phyloP scores from a whole-genome alignment of 2,888 invertebrate genomes.

The Cotesia congregata region DNA sequence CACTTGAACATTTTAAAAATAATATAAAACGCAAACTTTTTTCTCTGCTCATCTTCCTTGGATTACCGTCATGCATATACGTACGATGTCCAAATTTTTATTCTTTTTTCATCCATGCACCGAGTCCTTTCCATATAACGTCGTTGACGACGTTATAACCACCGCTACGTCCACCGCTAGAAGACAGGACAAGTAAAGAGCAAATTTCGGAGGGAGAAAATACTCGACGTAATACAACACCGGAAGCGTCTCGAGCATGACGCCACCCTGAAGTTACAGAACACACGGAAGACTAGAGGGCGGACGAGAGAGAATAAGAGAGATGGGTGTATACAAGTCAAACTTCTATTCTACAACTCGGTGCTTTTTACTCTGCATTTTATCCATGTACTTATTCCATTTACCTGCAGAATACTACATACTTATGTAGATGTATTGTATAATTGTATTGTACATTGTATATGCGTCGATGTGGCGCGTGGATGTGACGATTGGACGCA shows the following conservation, averaged over 20 bases:
- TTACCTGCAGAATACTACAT: slow-evolving; percentile 10
- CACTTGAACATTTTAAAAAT: neutral
- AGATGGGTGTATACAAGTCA: slow-evolving; percentile 59
- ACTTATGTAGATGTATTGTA: neutral
- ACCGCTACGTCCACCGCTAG: neutral
- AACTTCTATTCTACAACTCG: slow-evolving; percentile 30
- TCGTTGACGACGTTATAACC: neutral
- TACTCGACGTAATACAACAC: slow-evolving; percentile 67
- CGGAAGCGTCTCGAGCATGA: slow-evolving; percentile 71
- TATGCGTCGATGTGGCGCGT: slow-evolving; percentile 18
- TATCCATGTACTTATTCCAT: slow-evolving; percentile 13
- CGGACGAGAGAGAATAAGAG: slow-evolving; percentile 48
- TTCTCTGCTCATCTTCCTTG: neutral
- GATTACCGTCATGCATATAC: neutral
- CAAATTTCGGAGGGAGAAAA: slow-evolving; percentile 27
- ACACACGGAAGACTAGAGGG: slow-evolving; percentile 61
- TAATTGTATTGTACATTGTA: slow-evolving; percentile 14
- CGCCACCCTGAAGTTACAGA: slow-evolving; percentile 71
- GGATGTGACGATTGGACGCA: slow-evolving; percentile 9
- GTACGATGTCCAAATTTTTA: neutral
- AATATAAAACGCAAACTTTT: slow-evolving; percentile 3
- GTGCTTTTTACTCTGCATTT: slow-evolving; percentile 25
- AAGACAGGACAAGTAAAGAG: slow-evolving; percentile 8
- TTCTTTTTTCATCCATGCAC: neutral
- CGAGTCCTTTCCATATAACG: neutral